A percentile compares a stretch with the other conserved stretches of the same genome.
Conservation (phyloP, 2,797 vertebrate species). For the Pseudochaenichthys georgianus region DNA sequence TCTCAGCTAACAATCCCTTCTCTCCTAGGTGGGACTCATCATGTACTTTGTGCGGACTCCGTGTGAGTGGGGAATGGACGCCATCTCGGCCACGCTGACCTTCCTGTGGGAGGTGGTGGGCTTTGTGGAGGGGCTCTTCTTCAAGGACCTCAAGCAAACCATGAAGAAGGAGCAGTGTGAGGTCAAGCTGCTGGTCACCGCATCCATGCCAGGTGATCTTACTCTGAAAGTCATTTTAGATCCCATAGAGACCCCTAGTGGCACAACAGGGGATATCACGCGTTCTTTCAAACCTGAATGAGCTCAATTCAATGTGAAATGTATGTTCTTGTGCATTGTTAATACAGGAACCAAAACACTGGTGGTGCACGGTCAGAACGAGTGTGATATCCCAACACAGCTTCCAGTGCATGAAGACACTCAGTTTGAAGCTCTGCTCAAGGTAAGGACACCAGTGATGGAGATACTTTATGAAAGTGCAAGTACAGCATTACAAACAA, state of each 20-base stretch:
- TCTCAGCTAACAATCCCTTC: not conserved
- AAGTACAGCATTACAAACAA: not conserved
- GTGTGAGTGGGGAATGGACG: conserved; percentile 99
- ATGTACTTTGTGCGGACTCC: conserved; percentile 99
- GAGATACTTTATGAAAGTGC: not conserved
- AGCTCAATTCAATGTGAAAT: not conserved
- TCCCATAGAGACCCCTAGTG: not conserved
- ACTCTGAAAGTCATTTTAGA: not conserved
- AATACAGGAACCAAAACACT: conserved; percentile 95
- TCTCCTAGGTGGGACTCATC: conserved; percentile 93
- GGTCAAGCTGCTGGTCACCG: conserved; percentile 97
- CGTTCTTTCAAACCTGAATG: too few species aligned
- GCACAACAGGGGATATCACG: too few species aligned
- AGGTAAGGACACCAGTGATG: conserved; percentile 80
- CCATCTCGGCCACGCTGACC: conserved; percentile 97
- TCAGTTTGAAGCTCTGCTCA: conserved; percentile 97
- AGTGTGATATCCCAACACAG: conserved; percentile 99
- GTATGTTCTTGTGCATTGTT: not conserved
- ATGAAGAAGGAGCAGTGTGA: conserved; percentile 99
- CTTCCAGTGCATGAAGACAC: conserved; percentile 99
- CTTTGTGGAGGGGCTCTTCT: conserved; percentile 98
- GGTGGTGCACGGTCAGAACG: conserved; percentile 98
- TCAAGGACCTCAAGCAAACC: conserved; percentile 99
- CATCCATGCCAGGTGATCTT: conserved; percentile 95
- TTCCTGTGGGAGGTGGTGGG: conserved; percentile 99